These are phyloP conservation scores for Morone saxatilis DNA, from an alignment of 2,113 vertebrate species.

Conservation along the genomic window DNA sequence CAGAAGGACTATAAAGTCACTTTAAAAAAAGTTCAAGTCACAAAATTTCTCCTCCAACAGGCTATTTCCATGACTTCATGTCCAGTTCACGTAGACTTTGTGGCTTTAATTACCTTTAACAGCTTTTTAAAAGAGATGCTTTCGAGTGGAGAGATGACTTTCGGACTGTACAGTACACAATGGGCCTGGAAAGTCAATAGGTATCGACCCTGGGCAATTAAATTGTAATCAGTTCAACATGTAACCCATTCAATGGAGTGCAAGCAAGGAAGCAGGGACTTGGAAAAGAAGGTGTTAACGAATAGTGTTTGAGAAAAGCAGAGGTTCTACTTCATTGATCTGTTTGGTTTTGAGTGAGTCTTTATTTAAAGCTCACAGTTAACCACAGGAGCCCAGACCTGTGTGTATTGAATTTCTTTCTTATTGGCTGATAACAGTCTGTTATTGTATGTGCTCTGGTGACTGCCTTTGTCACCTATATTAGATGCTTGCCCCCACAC, in stretches of 20 bases:
- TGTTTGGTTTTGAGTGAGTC: conserved; percentile 73
- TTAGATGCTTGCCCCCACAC: neutral
- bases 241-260: conserved; percentile 74
- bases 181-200: conserved; percentile 68
- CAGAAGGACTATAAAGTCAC: conserved; percentile 66
- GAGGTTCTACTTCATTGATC: conserved; percentile 71
- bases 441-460: conserved; percentile 31
- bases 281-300: conserved; percentile 65
- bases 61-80: conserved; percentile 65
- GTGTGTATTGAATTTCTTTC: conserved; percentile 63
- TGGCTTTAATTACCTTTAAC: conserved; percentile 70
- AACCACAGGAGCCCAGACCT: conserved; percentile 59
- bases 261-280: conserved; percentile 36
- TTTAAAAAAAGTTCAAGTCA: conserved; percentile 43
- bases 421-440: conserved; percentile 36
- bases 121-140: conserved; percentile 53
- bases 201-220: conserved; percentile 78
- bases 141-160: conserved; percentile 54
- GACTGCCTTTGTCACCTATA: conserved; percentile 29
- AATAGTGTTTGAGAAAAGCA: conserved; percentile 55
- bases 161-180: conserved; percentile 65
- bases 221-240: conserved; percentile 80
- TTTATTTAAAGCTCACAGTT: conserved; percentile 75
- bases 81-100: conserved; percentile 57
- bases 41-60: conserved; percentile 38